Conservation (phyloP, 1,140 invertebrate species). For the Magallana ariakensis region DNA sequence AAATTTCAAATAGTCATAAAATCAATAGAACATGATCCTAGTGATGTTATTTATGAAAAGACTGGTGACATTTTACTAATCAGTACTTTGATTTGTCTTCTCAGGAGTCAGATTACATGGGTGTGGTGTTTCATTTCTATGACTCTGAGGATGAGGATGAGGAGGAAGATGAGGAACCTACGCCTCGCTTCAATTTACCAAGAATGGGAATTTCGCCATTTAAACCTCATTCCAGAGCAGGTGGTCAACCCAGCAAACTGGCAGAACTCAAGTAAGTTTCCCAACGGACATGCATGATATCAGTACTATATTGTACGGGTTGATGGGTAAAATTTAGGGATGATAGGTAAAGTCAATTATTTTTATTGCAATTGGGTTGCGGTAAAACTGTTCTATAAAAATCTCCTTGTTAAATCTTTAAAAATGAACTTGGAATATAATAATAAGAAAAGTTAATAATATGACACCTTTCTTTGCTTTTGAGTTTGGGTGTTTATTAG, state of each 20-base stretch:
- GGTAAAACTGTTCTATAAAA: no score
- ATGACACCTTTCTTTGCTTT: no score
- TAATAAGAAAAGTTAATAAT: no score
- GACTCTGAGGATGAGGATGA: conserved; percentile 77
- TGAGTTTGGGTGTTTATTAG: no score
- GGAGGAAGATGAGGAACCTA: conserved; percentile 63
- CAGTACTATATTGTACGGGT: neutral
- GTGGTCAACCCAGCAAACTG: conserved; percentile 59
- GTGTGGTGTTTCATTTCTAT: conserved; percentile 79
- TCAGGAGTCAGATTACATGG: conserved; percentile 79
- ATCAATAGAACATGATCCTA: no score
- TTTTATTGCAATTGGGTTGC: no score
- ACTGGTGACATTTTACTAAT: no score
- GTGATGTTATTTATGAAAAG: no score
- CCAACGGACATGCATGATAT: neutral
- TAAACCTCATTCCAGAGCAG: conserved; percentile 54
- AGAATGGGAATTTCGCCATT: conserved; percentile 38
- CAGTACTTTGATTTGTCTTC: no score
- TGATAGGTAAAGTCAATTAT: neutral
- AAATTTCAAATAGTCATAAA: no score
- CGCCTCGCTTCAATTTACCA: conserved; percentile 9
- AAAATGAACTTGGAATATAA: no score
- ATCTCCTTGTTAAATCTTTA: no score
- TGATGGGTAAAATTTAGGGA: neutral
- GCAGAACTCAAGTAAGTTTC: conserved; percentile 59